Percentiles rank a stretch among this genome's conserved stretches.
These are phyloP conservation scores for Opisthocomus hoazin DNA, from an alignment of 2,113 vertebrate species.

Conservation along the genomic window DNA sequence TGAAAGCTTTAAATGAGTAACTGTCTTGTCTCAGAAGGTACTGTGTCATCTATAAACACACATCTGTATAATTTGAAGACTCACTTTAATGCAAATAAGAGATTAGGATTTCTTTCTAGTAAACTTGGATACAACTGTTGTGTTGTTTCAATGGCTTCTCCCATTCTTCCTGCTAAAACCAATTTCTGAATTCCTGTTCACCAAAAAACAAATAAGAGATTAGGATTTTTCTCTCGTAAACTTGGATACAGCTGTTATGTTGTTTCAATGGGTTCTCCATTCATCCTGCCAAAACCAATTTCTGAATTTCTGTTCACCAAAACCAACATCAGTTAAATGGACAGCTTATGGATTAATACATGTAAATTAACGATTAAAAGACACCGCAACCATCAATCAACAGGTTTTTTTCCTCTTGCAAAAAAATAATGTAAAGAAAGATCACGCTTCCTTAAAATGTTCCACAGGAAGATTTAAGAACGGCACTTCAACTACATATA, in stretches of 20 bases:
- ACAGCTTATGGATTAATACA: constrained; percentile 5
- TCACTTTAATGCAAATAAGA: constrained; percentile 98
- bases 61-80: constrained; percentile 68
- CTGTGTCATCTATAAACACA: constrained; percentile 61
- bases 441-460: not conserved
- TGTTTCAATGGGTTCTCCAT: constrained; percentile 98
- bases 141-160: constrained; percentile 99
- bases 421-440: not conserved
- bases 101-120: constrained; percentile 97
- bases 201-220: constrained; percentile 80
- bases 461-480: not conserved
- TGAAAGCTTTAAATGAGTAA: constrained; percentile 51
- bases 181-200: constrained; percentile 97
- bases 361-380: not conserved
- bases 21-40: constrained; percentile 46
- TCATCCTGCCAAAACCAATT: constrained; percentile 91
- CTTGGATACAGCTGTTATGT: constrained; percentile 96
- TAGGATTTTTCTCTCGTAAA: constrained; percentile 96
- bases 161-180: constrained; percentile 98
- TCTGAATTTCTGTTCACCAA: constrained; percentile 89
- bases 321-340: constrained; percentile 43
- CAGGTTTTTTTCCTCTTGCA: not conserved
- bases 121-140: constrained; percentile 97
- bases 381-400: constrained; percentile 31
- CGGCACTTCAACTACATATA: not conserved